A percentile compares a stretch with the other conserved stretches of the same genome.
Evolutionary conservation across 2,113 vertebrate species (phyloP).

Genomic region (Anseranas semipalmata): DNA sequence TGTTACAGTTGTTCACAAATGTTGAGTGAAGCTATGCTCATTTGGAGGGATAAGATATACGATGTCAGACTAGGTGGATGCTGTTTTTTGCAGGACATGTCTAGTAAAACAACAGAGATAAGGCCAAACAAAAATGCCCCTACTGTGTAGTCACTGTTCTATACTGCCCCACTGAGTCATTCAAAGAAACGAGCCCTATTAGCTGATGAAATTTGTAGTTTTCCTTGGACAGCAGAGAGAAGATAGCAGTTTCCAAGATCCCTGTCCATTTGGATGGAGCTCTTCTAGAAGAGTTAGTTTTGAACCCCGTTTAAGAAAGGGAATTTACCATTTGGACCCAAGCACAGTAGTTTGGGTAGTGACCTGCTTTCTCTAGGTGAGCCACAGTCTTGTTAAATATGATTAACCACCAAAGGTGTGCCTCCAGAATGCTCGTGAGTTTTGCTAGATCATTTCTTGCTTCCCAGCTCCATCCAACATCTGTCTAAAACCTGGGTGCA

Average conservation of each 20-base stretch:
- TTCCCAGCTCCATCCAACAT: neutral
- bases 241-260: neutral
- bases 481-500: neutral
- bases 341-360: neutral
- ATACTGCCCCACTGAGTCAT: slow-evolving; percentile 85
- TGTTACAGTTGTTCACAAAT: neutral
- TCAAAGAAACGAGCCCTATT: slow-evolving; percentile 74
- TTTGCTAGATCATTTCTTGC: neutral
- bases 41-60: neutral
- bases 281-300: neutral
- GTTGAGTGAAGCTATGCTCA: neutral
- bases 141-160: slow-evolving; percentile 82
- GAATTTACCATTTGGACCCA: neutral
- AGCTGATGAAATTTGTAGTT: slow-evolving; percentile 70
- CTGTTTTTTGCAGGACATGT: slow-evolving; percentile 2
- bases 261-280: neutral
- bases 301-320: neutral
- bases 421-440: neutral
- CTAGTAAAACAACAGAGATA: slow-evolving; percentile 86
- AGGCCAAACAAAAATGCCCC: slow-evolving; percentile 91
- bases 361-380: neutral
- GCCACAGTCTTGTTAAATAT: neutral
- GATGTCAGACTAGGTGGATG: neutral
- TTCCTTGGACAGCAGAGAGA: slow-evolving; percentile 77
- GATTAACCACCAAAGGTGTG: no score